These are phyloP conservation scores for Pseudorhombus dupliciocellatus DNA, from an alignment of 2,113 vertebrate species.

Conservation along the genomic window DNA sequence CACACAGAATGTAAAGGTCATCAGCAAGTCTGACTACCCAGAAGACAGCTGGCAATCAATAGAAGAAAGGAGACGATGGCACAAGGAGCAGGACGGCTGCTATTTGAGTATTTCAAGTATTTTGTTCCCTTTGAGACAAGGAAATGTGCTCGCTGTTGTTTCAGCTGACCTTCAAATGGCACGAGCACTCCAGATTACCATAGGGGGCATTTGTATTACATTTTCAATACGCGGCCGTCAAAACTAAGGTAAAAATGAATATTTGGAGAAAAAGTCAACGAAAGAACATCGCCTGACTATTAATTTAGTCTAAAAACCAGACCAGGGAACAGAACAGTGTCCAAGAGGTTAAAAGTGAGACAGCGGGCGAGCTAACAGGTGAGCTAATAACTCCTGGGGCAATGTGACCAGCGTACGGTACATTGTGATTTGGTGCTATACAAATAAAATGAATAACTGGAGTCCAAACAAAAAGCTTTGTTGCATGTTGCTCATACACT, in stretches of 20 bases:
- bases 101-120: slow-evolving; percentile 55
- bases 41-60: slow-evolving; percentile 77
- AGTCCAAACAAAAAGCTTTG: too few relatives aligned
- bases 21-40: slow-evolving; percentile 67
- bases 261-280: neutral
- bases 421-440: too few relatives aligned
- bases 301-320: neutral
- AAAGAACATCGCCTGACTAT: slow-evolving; percentile 1
- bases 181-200: neutral
- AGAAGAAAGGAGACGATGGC: slow-evolving; percentile 56
- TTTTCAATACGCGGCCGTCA: slow-evolving; percentile 19
- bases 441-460: too few relatives aligned
- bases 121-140: slow-evolving; percentile 56
- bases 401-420: too few relatives aligned
- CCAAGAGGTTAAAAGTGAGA: too few relatives aligned
- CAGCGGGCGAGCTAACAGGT: too few relatives aligned
- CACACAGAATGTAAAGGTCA: slow-evolving; percentile 75
- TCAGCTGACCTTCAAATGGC: slow-evolving; percentile 70
- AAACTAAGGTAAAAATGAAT: slow-evolving; percentile 29
- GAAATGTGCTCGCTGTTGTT: slow-evolving; percentile 55
- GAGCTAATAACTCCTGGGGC: too few relatives aligned
- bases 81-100: slow-evolving; percentile 51
- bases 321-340: neutral
- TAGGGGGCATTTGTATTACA: neutral
- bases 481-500: too few relatives aligned